These are phyloP conservation scores for Lordiphosa fenestrarum DNA, from an alignment of 2,888 invertebrate species.

Conservation along the genomic window DNA sequence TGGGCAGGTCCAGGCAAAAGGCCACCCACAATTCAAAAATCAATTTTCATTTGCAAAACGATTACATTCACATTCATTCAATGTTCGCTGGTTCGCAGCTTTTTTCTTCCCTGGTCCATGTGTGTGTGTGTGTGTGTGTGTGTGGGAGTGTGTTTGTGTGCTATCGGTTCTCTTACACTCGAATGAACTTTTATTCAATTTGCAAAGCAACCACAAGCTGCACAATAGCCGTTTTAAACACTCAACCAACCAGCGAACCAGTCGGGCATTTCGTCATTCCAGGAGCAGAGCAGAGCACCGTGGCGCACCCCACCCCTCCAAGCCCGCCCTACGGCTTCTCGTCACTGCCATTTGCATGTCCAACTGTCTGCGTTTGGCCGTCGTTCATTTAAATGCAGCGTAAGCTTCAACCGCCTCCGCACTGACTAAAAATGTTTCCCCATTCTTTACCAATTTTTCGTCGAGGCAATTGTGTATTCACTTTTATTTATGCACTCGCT, in stretches of 20 bases:
- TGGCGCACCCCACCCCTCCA: neutral
- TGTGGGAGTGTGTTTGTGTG: constrained; percentile 38
- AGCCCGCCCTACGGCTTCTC: constrained; percentile 16
- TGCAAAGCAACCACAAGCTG: constrained; percentile 76
- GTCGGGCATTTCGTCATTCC: constrained; percentile 69
- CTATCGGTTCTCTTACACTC: constrained; percentile 77
- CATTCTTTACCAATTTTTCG: constrained; percentile 41
- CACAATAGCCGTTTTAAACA: constrained; percentile 74
- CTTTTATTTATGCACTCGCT: constrained; percentile 58
- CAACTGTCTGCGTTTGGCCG: constrained; percentile 54
- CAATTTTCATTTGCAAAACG: constrained; percentile 77
- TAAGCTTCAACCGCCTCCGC: constrained; percentile 14
- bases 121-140: constrained; percentile 19
- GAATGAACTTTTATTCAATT: constrained; percentile 77
- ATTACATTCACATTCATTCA: constrained; percentile 76
- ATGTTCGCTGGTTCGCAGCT: constrained; percentile 64
- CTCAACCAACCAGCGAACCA: constrained; percentile 55
- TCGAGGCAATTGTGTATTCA: constrained; percentile 7
- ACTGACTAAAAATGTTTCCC: constrained; percentile 38
- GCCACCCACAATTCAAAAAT: constrained; percentile 69
- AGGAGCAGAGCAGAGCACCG: constrained; percentile 7
- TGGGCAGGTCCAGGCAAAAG: constrained; percentile 5
- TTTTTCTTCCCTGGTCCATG: constrained; percentile 28
- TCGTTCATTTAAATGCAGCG: constrained; percentile 69
- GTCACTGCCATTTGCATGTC: constrained; percentile 65